phyloP scores from a whole-genome alignment of 1,140 invertebrate genomes.

The Samia ricini region DNA sequence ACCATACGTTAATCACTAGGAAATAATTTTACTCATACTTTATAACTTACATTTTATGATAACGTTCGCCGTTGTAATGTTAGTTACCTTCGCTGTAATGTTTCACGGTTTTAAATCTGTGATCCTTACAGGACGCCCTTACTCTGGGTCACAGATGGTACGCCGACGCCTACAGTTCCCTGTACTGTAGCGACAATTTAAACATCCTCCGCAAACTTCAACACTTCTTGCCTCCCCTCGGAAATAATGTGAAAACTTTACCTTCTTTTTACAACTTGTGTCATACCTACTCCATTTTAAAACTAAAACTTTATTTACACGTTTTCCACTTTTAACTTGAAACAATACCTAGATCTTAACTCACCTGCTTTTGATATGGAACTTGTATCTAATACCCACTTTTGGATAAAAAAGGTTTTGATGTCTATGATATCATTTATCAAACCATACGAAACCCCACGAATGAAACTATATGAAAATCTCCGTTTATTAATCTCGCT shows the following conservation, averaged over 20 bases:
- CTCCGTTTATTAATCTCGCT: too few relatives aligned
- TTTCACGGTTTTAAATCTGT: constrained; percentile 2
- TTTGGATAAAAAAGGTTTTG: too few relatives aligned
- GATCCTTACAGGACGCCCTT: neutral
- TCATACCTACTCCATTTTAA: constrained; percentile 18
- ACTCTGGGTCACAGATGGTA: constrained; percentile 25
- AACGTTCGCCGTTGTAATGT: neutral
- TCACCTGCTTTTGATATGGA: too few relatives aligned
- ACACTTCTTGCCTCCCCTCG: constrained; percentile 28
- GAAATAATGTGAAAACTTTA: constrained; percentile 35
- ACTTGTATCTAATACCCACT: too few relatives aligned
- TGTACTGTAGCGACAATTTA: constrained; percentile 29
- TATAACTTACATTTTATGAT: too few relatives aligned
- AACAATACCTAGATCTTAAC: too few relatives aligned
- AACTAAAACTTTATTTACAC: constrained; percentile 27
- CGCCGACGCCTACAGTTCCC: constrained; percentile 14
- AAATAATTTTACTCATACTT: too few relatives aligned
- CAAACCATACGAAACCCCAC: too few relatives aligned
- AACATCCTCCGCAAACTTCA: constrained; percentile 28
- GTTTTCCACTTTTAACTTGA: constrained; percentile 6
- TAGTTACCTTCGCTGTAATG: neutral
- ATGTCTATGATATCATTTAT: too few relatives aligned
- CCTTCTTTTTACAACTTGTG: constrained; percentile 26
- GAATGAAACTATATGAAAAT: too few relatives aligned
- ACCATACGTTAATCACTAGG: too few relatives aligned